Evolutionary conservation across 2,888 invertebrate genomes (phyloP).

Genomic region (Cerceris rybyensis): DNA sequence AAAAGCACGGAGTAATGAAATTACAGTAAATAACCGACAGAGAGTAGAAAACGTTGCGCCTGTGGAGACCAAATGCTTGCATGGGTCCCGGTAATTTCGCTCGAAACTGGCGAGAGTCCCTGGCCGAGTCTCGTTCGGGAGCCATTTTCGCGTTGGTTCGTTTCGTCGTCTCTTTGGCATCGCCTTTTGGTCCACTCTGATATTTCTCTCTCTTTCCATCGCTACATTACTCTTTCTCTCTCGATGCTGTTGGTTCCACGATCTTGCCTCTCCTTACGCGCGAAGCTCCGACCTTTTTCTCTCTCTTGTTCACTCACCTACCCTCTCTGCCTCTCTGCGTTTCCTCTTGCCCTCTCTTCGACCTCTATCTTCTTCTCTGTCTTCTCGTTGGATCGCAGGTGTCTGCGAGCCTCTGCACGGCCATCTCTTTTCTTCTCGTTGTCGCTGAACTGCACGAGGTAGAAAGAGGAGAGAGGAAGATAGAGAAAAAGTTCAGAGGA

Average conservation of each 20-base stretch:
- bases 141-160: constrained; percentile 70
- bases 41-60: background rate
- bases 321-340: constrained; percentile 26
- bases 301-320: constrained; percentile 16
- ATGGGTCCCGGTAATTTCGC: constrained; percentile 60
- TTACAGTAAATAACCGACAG: constrained; percentile 60
- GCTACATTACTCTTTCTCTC: constrained; percentile 7
- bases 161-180: constrained; percentile 70
- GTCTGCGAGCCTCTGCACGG: constrained; percentile 47
- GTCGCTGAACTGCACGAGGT: constrained; percentile 43
- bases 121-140: constrained; percentile 64
- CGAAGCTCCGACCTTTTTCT: constrained; percentile 44
- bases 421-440: constrained; percentile 33
- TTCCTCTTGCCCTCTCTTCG: constrained; percentile 36
- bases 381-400: constrained; percentile 54
- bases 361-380: constrained; percentile 5
- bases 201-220: constrained; percentile 16
- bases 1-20: constrained; percentile 57
- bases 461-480: background rate
- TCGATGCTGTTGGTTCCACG: background rate
- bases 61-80: constrained; percentile 15
- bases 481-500: background rate
- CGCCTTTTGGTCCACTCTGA: constrained; percentile 58
- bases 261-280: constrained; percentile 51
- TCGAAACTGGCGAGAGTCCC: constrained; percentile 66